Conservation (phyloP, 35 echinoderm and acorn worm species). For the Patiria miniata region DNA sequence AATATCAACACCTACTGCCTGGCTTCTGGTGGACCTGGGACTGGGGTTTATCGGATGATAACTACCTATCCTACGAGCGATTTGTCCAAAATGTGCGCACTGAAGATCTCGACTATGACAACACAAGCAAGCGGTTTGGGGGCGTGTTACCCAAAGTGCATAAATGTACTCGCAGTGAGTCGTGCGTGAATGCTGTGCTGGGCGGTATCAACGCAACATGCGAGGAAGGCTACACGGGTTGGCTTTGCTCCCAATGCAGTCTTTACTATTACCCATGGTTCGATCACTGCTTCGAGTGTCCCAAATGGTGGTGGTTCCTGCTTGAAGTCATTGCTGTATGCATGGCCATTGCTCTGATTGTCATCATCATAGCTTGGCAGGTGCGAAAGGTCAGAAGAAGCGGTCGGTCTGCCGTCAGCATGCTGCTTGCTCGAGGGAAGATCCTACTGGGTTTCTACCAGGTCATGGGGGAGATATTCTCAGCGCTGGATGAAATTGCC, state of each 20-base stretch:
- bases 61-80: slow-evolving; percentile 4
- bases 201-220: slow-evolving; percentile 2
- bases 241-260: slow-evolving; percentile 51
- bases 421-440: slow-evolving; percentile 45
- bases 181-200: not conserved
- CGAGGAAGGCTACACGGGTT: slow-evolving; percentile 32
- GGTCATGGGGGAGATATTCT: slow-evolving; percentile 48
- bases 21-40: slow-evolving; percentile 63
- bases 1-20: slow-evolving; percentile 36
- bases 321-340: not conserved
- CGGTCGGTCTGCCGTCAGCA: slow-evolving; percentile 7
- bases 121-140: not conserved
- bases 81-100: slow-evolving; percentile 6
- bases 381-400: not conserved
- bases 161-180: not conserved
- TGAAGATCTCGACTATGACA: not conserved
- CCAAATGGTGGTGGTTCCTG: not conserved
- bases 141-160: not conserved
- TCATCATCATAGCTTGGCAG: slow-evolving; percentile 28
- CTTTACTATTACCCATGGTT: slow-evolving; percentile 36
- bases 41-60: not conserved
- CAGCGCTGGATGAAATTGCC: slow-evolving; percentile 22
- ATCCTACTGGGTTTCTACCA: slow-evolving; percentile 65
- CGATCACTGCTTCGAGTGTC: slow-evolving; percentile 42
- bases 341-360: not conserved